Conservation (phyloP, 2,797 vertebrate genomes). For the Trichosurus vulpecula region DNA sequence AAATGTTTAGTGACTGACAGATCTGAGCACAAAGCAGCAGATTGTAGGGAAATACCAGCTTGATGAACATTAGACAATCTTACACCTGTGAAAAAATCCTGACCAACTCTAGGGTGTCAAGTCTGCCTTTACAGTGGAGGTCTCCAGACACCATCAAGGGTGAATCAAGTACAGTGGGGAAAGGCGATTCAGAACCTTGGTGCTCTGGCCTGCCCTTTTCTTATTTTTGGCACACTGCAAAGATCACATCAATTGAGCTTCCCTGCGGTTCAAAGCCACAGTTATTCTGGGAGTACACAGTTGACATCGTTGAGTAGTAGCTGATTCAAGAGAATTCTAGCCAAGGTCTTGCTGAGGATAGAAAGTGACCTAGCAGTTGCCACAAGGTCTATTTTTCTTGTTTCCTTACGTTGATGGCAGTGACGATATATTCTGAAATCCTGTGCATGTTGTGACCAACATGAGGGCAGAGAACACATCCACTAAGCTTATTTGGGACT, state of each 20-base stretch:
- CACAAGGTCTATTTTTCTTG: constrained; percentile 63
- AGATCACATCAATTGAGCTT: constrained; percentile 60
- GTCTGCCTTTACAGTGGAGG: constrained; percentile 17
- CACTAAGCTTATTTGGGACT: constrained; percentile 6
- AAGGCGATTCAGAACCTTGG: constrained; percentile 40
- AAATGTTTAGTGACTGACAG: constrained; percentile 16
- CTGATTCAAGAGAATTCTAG: constrained; percentile 61
- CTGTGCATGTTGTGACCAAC: constrained; percentile 24
- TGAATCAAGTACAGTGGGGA: constrained; percentile 46
- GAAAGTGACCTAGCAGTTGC: constrained; percentile 49
- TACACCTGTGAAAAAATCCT: not conserved
- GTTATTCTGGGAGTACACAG: constrained; percentile 68
- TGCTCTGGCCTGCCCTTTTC: constrained; percentile 65
- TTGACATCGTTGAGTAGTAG: constrained; percentile 57
- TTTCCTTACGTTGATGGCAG: constrained; percentile 62
- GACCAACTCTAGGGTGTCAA: constrained; percentile 17
- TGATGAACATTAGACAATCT: not conserved
- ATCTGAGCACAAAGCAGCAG: not conserved
- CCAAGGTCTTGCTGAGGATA: constrained; percentile 61
- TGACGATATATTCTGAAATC: constrained; percentile 43
- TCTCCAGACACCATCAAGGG: constrained; percentile 30
- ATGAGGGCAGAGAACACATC: not conserved
- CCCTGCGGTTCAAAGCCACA: constrained; percentile 74
- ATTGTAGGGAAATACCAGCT: constrained; percentile 29
- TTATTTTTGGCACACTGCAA: constrained; percentile 65